Evolutionary conservation across 1,140 invertebrate species (phyloP).

Genomic region (Colletes gigas): DNA sequence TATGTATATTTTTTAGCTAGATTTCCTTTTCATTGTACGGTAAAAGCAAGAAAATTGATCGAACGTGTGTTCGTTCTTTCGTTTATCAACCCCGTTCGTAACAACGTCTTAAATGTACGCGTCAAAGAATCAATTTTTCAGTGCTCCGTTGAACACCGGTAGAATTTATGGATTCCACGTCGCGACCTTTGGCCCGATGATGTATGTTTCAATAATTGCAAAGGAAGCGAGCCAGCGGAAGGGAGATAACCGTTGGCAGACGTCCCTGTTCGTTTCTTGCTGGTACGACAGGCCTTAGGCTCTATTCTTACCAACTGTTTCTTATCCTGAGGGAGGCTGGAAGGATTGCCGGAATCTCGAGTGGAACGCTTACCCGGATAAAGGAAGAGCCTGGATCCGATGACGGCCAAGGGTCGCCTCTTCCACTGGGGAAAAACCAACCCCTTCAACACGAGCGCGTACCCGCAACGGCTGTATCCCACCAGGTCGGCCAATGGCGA

Average conservation of each 20-base stretch:
- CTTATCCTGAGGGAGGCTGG: slow-evolving; percentile 17
- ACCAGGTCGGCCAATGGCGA: slow-evolving; percentile 75
- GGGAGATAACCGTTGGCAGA: slow-evolving; percentile 27
- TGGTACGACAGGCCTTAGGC: background rate
- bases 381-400: slow-evolving; percentile 84
- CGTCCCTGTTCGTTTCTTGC: slow-evolving; percentile 8
- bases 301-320: slow-evolving; percentile 30
- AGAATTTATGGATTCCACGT: background rate
- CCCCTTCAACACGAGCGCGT: slow-evolving; percentile 84
- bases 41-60: too few species aligned
- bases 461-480: slow-evolving; percentile 82
- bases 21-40: too few species aligned
- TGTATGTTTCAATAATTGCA: slow-evolving; percentile 34
- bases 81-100: too few species aligned
- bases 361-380: slow-evolving; percentile 80
- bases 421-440: slow-evolving; percentile 87
- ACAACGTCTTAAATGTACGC: too few species aligned
- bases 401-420: slow-evolving; percentile 82
- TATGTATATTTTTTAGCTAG: too few species aligned
- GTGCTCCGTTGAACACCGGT: too few species aligned
- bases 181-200: background rate
- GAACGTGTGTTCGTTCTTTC: too few species aligned
- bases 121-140: too few species aligned
- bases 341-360: slow-evolving; percentile 34
- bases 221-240: background rate